phyloP scores from a whole-genome alignment of 2,797 vertebrate species.

The Dryobates pubescens region DNA sequence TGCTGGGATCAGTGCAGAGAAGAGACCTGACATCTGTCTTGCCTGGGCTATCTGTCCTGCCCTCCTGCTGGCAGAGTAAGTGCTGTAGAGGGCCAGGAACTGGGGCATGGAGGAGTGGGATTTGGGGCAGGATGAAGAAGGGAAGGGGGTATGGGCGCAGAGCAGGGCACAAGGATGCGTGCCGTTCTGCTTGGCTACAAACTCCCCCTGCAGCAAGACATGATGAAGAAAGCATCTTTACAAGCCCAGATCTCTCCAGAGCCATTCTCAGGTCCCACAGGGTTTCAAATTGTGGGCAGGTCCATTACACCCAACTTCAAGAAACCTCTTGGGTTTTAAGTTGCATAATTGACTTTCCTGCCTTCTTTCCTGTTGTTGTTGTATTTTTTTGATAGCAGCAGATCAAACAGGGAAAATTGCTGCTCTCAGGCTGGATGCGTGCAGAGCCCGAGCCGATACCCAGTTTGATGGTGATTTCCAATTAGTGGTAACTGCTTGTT shows the following conservation, averaged over 20 bases:
- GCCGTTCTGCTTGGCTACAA: not conserved
- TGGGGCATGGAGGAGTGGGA: not conserved
- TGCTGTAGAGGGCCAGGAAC: not conserved
- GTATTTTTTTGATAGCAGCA: not conserved
- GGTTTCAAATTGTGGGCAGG: not conserved
- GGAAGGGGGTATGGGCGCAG: not conserved
- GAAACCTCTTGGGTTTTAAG: not conserved
- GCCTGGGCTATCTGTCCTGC: not conserved
- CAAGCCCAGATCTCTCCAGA: not conserved
- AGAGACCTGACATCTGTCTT: not conserved
- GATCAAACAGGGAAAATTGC: constrained; percentile 57
- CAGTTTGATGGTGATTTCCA: constrained; percentile 61
- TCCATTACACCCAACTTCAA: not conserved
- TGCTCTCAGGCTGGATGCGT: not conserved
- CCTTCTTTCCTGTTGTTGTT: not conserved
- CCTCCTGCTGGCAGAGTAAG: not conserved
- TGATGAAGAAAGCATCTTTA: not conserved
- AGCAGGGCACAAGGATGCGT: not conserved
- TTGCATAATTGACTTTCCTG: not conserved
- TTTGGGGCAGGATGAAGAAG: not conserved
- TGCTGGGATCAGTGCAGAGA: not conserved
- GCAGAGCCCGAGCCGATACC: constrained; percentile 26
- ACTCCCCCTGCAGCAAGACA: not conserved
- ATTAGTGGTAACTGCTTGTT: constrained; percentile 69
- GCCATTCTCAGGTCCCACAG: not conserved